These are phyloP conservation scores for Drosophila ochracea DNA, from an alignment of 2,888 invertebrate genomes.

Conservation along the genomic window DNA sequence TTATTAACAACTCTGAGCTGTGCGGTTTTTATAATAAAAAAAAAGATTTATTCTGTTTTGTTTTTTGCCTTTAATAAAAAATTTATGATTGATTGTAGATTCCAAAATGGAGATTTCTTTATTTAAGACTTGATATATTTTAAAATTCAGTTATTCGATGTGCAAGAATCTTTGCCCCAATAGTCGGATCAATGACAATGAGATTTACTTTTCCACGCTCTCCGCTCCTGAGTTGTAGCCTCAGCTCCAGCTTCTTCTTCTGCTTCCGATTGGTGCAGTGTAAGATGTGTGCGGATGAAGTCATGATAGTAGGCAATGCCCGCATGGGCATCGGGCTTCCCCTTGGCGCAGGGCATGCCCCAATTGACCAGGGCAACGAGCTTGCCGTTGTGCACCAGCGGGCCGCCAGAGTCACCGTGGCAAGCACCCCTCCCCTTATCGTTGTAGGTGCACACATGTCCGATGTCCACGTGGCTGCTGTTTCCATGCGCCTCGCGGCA, in stretches of 20 bases:
- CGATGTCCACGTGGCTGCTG: constrained; percentile 86
- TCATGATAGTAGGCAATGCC: constrained; percentile 83
- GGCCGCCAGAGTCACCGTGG: constrained; percentile 83
- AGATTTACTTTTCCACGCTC: background rate
- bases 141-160: background rate
- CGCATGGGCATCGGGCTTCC: constrained; percentile 84
- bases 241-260: background rate
- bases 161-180: too few species aligned
- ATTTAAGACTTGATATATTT: background rate
- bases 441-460: constrained; percentile 88
- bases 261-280: constrained; percentile 23
- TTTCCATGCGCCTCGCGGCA: constrained; percentile 86
- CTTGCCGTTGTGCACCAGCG: constrained; percentile 80
- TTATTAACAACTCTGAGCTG: background rate
- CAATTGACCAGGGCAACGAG: constrained; percentile 83
- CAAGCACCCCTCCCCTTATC: constrained; percentile 87
- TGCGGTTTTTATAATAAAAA: background rate
- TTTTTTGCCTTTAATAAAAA: background rate
- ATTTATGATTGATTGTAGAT: background rate
- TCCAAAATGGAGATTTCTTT: background rate
- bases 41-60: background rate
- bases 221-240: constrained; percentile 6
- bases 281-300: constrained; percentile 80
- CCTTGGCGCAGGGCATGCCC: constrained; percentile 83
- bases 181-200: constrained; percentile 44